These are phyloP conservation scores for Sinocyclocheilus anophthalmus DNA, from an alignment of 2,113 vertebrate genomes.

Conservation along the genomic window DNA sequence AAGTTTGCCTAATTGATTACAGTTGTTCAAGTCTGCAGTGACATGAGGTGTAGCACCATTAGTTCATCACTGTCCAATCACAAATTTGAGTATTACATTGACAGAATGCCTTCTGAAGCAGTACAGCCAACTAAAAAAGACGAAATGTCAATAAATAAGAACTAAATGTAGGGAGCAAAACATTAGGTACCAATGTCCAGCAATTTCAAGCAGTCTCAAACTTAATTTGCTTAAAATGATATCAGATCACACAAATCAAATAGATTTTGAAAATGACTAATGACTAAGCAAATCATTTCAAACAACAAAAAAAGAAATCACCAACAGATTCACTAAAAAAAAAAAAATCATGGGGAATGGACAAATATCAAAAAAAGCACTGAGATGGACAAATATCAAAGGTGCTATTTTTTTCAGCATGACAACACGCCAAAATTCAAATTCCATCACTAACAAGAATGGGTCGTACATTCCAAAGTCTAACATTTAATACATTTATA, in stretches of 20 bases:
- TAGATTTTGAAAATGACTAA: conserved; percentile 22
- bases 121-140: conserved; percentile 41
- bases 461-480: conserved; percentile 51
- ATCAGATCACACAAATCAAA: conserved; percentile 40
- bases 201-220: conserved; percentile 38
- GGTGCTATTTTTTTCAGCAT: conserved; percentile 47
- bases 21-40: conserved; percentile 50
- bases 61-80: conserved; percentile 14
- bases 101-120: conserved; percentile 19
- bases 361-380: conserved; percentile 41
- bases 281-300: conserved; percentile 35
- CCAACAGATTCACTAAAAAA: background rate
- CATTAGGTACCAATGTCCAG: conserved; percentile 50
- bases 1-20: background rate
- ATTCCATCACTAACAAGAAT: conserved; percentile 32
- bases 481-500: conserved; percentile 23
- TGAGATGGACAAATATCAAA: conserved; percentile 43
- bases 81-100: conserved; percentile 14
- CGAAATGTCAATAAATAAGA: conserved; percentile 33
- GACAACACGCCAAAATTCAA: conserved; percentile 33
- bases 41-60: conserved; percentile 50
- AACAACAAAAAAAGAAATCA: conserved; percentile 18
- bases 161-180: conserved; percentile 34
- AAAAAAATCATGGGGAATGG: conserved; percentile 25
- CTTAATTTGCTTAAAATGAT: background rate